A percentile compares a stretch with the other conserved stretches of the same genome.
Evolutionary conservation across 2,888 invertebrate genomes (phyloP).

Genomic region (Caenorhabditis wallacei): DNA sequence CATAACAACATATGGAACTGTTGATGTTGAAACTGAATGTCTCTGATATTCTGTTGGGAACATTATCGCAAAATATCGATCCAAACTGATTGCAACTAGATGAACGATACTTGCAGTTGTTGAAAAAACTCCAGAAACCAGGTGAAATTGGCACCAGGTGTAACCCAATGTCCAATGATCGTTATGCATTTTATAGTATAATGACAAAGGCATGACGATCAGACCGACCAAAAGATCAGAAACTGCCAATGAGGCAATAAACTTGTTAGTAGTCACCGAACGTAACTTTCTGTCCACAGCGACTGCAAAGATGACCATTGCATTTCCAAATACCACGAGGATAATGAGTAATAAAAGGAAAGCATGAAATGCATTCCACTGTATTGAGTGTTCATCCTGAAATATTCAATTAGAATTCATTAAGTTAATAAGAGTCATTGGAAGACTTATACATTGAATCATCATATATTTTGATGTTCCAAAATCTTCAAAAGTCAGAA

Average conservation of each 20-base stretch:
- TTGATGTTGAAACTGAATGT: slow-evolving; percentile 74
- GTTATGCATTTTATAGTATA: slow-evolving; percentile 76
- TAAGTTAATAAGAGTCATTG: no score
- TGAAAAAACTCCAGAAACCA: slow-evolving; percentile 76
- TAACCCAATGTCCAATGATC: slow-evolving; percentile 75
- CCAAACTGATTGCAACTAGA: slow-evolving; percentile 78
- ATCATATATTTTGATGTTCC: not conserved
- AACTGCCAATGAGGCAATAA: slow-evolving; percentile 77
- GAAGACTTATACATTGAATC: no score
- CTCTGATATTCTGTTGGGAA: slow-evolving; percentile 79
- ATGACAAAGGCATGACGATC: slow-evolving; percentile 77
- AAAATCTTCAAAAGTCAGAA: not conserved
- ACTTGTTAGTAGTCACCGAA: slow-evolving; percentile 77
- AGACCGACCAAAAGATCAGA: slow-evolving; percentile 78
- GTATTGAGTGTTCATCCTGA: slow-evolving; percentile 30
- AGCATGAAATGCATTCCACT: slow-evolving; percentile 64
- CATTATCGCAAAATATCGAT: slow-evolving; percentile 80
- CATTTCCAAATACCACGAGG: slow-evolving; percentile 72
- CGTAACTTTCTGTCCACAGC: slow-evolving; percentile 73
- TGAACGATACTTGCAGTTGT: slow-evolving; percentile 79
- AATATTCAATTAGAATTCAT: no score
- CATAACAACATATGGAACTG: slow-evolving; percentile 73
- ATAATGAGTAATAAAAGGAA: slow-evolving; percentile 71
- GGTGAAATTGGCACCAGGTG: slow-evolving; percentile 75
- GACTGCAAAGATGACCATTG: slow-evolving; percentile 73